Evolutionary conservation across 2,888 invertebrate species (phyloP).

Genomic region (Nemurella pictetii): DNA sequence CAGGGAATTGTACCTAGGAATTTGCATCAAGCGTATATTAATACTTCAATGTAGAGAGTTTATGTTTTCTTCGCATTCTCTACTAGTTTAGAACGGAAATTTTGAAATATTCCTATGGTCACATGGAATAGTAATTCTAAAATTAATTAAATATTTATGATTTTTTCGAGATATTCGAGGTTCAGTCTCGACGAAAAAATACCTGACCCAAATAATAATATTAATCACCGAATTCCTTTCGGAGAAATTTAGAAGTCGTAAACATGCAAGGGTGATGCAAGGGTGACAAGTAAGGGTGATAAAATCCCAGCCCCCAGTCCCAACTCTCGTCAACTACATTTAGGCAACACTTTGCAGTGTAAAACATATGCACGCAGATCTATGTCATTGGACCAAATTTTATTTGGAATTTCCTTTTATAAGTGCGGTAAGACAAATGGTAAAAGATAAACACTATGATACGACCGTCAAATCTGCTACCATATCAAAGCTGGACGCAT

Average conservation of each 20-base stretch:
- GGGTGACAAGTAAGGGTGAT: background rate
- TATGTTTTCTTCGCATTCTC: background rate
- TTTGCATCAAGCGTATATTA: background rate
- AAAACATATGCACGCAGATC: too few species aligned
- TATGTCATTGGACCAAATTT: too few species aligned
- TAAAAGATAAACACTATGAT: too few species aligned
- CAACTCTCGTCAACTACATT: too few species aligned
- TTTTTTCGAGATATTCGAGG: too few species aligned
- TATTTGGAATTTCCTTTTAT: too few species aligned
- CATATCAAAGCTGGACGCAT: too few species aligned
- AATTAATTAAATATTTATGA: background rate
- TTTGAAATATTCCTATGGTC: background rate
- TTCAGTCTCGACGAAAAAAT: background rate
- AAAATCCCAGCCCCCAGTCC: too few species aligned
- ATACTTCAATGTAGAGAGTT: background rate
- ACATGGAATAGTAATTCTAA: background rate
- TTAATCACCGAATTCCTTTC: background rate
- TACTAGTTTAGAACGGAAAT: background rate
- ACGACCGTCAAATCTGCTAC: too few species aligned
- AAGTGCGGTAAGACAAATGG: too few species aligned
- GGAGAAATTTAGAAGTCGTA: background rate
- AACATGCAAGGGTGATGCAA: too few species aligned
- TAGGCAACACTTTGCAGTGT: too few species aligned
- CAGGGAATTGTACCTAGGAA: background rate
- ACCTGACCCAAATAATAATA: background rate